Evolutionary conservation across 2,888 invertebrate species (phyloP).

Genomic region (Ormyrus labotus): DNA sequence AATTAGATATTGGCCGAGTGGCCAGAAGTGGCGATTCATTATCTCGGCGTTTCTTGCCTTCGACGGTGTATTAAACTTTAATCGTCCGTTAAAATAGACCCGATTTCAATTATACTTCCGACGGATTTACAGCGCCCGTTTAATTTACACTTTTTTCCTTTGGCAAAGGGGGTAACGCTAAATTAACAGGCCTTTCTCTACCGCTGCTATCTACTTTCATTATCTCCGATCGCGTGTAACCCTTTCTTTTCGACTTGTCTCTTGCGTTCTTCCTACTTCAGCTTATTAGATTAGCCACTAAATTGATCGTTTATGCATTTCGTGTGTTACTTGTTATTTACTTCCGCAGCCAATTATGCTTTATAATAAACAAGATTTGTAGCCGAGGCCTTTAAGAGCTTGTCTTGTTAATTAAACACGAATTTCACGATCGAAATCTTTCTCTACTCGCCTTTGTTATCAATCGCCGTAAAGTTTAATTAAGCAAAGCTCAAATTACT

Average conservation of each 20-base stretch:
- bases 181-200: constrained; percentile 53
- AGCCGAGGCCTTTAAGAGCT: not conserved
- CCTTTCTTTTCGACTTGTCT: constrained; percentile 44
- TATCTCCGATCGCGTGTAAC: constrained; percentile 41
- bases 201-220: constrained; percentile 33
- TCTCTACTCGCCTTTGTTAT: too few species aligned
- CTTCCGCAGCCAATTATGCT: too few species aligned
- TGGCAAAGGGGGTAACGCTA: constrained; percentile 25
- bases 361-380: too few species aligned
- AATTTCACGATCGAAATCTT: too few species aligned
- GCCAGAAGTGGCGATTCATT: not conserved
- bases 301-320: too few species aligned
- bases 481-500: too few species aligned
- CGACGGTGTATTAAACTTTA: constrained; percentile 23
- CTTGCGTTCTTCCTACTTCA: not conserved
- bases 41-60: not conserved
- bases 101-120: constrained; percentile 32
- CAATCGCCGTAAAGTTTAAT: too few species aligned
- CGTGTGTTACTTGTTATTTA: too few species aligned
- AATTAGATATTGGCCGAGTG: constrained; percentile 2
- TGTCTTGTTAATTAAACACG: too few species aligned
- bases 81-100: constrained; percentile 9
- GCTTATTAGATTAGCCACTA: too few species aligned
- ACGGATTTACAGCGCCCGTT: constrained; percentile 9
- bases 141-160: constrained; percentile 20